A percentile compares a stretch with the other conserved stretches of the same genome.
phyloP scores from a whole-genome alignment of 1,140 invertebrate genomes.

The Drosophila lowei region DNA sequence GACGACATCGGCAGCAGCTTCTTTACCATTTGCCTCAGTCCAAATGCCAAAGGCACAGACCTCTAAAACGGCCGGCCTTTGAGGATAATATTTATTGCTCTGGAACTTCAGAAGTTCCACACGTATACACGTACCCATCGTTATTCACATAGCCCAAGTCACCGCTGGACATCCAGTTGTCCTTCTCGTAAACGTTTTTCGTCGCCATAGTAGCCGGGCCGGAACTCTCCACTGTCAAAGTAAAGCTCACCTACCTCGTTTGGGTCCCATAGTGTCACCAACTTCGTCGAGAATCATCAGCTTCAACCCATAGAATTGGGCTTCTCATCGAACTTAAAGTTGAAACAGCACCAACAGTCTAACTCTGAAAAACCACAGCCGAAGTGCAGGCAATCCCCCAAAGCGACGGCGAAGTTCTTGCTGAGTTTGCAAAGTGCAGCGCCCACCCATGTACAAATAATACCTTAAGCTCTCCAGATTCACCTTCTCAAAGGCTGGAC shows the following conservation, averaged over 20 bases:
- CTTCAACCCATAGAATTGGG: slow-evolving; percentile 29
- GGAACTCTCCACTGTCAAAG: slow-evolving; percentile 57
- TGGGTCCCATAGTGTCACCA: slow-evolving; percentile 84
- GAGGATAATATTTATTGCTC: slow-evolving; percentile 54
- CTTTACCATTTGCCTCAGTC: slow-evolving; percentile 24
- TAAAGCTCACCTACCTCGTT: slow-evolving; percentile 87
- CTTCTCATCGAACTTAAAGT: slow-evolving; percentile 21
- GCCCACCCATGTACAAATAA: slow-evolving; percentile 1
- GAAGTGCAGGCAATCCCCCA: neutral
- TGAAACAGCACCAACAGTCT: neutral
- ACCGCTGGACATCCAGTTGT: slow-evolving; percentile 87
- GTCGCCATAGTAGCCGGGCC: slow-evolving; percentile 55
- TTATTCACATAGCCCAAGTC: slow-evolving; percentile 86
- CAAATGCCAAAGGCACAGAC: slow-evolving; percentile 52
- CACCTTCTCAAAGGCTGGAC: neutral
- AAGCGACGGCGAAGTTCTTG: slow-evolving; percentile 1
- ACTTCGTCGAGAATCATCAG: slow-evolving; percentile 83
- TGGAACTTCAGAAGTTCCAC: slow-evolving; percentile 84
- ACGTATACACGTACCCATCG: slow-evolving; percentile 83
- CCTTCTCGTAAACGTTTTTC: slow-evolving; percentile 21
- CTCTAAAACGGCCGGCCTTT: slow-evolving; percentile 31
- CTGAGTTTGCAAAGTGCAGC: neutral
- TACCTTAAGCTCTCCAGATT: slow-evolving; percentile 8
- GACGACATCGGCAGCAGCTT: slow-evolving; percentile 44
- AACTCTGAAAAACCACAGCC: slow-evolving; percentile 19